Conservation (phyloP, 2,888 invertebrate genomes). For the Meandrusa payeni region DNA sequence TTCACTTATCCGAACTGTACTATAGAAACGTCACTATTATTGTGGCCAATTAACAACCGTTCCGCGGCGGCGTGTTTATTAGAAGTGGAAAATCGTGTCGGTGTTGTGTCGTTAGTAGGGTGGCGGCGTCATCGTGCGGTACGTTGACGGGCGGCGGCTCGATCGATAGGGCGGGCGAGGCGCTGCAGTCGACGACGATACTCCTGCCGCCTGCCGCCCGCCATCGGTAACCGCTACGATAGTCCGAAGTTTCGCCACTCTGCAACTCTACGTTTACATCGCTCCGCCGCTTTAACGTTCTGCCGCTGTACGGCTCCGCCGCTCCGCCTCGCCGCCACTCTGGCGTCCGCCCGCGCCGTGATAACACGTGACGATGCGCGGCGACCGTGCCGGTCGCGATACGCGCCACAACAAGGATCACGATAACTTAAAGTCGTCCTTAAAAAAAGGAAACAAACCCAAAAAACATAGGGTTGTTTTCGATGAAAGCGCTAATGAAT, state of each 20-base stretch:
- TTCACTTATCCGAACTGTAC: not conserved
- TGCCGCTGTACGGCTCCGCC: conserved; percentile 75
- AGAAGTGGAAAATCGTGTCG: conserved; percentile 33
- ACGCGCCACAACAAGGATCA: conserved; percentile 82
- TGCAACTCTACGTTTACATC: too few relatives aligned
- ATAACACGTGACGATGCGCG: conserved; percentile 73
- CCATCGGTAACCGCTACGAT: conserved; percentile 30
- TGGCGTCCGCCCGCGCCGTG: conserved; percentile 56
- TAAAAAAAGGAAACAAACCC: conserved; percentile 87
- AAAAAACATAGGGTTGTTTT: conserved; percentile 92
- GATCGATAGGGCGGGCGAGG: conserved; percentile 69
- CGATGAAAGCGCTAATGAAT: conserved; percentile 93
- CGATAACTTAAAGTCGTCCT: conserved; percentile 85
- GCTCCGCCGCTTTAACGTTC: too few relatives aligned
- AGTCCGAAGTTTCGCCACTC: too few relatives aligned
- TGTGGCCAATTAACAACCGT: conserved; percentile 19
- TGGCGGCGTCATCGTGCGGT: conserved; percentile 45
- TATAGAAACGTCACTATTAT: not conserved
- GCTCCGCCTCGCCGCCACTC: conserved; percentile 70
- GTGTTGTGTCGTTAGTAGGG: conserved; percentile 28
- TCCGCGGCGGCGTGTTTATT: conserved; percentile 23
- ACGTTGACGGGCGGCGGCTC: too few relatives aligned
- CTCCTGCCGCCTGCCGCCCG: conserved; percentile 32
- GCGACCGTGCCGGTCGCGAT: conserved; percentile 73
- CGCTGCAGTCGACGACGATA: conserved; percentile 50